A percentile compares a stretch with the other conserved stretches of the same genome.
Evolutionary conservation across 2,797 vertebrate genomes (phyloP).

Genomic region (Merluccius polli): DNA sequence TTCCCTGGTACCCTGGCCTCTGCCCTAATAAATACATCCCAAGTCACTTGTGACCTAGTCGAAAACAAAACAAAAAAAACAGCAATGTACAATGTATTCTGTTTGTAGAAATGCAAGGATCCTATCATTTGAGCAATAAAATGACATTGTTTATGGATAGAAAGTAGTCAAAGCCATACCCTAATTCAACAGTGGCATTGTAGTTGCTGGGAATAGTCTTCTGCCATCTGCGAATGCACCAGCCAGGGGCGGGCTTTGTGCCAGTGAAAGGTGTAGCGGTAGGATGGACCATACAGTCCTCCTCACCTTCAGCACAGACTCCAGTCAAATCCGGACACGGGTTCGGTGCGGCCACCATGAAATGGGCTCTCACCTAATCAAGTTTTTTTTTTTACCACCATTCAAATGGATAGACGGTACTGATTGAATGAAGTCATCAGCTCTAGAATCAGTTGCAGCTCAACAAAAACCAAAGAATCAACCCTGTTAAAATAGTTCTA

Average conservation of each 20-base stretch:
- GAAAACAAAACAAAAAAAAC: background rate
- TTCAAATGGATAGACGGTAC: background rate
- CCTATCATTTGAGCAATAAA: background rate
- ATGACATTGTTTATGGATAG: background rate
- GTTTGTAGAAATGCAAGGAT: background rate
- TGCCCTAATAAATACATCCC: slow-evolving; percentile 54
- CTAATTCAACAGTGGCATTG: slow-evolving; percentile 38
- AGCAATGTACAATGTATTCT: background rate
- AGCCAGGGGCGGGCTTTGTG: slow-evolving; percentile 46
- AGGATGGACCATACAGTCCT: slow-evolving; percentile 46
- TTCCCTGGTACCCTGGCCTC: slow-evolving; percentile 45
- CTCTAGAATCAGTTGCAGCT: background rate
- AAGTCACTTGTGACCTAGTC: slow-evolving; percentile 33
- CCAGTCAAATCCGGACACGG: slow-evolving; percentile 48
- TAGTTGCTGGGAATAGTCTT: slow-evolving; percentile 53
- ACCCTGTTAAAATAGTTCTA: background rate
- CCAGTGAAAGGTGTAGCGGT: slow-evolving; percentile 45
- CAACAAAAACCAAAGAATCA: background rate
- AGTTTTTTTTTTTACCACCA: background rate
- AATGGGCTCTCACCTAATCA: slow-evolving; percentile 64
- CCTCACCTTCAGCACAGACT: slow-evolving; percentile 39
- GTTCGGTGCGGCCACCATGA: slow-evolving; percentile 45
- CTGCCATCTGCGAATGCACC: slow-evolving; percentile 72
- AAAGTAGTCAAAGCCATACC: slow-evolving; percentile 37
- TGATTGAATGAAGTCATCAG: background rate